These are phyloP conservation scores for Condylura cristata DNA, from an alignment of 2,113 vertebrate genomes.

Conservation along the genomic window DNA sequence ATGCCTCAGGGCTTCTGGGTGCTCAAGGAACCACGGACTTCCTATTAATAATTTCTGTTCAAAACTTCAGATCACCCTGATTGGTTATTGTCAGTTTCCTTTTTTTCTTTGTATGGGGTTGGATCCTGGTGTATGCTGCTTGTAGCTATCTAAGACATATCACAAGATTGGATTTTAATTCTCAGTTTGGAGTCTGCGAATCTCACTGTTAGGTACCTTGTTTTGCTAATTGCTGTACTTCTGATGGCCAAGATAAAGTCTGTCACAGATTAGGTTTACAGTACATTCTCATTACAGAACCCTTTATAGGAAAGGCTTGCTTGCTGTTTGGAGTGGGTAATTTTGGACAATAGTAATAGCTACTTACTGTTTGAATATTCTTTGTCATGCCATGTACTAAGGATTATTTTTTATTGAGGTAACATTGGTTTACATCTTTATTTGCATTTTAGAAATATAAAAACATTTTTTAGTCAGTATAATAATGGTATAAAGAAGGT, in stretches of 20 bases:
- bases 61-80: not conserved
- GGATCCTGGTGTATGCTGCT: not conserved
- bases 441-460: not conserved
- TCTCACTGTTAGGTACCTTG: not conserved
- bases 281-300: not conserved
- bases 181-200: not conserved
- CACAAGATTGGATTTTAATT: conserved; percentile 1
- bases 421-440: too few relatives aligned
- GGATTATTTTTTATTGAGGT: not conserved
- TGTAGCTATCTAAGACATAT: not conserved
- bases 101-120: not conserved
- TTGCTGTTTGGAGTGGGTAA: not conserved
- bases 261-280: not conserved
- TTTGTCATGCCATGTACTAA: not conserved
- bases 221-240: conserved; percentile 15
- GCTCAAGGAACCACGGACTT: not conserved
- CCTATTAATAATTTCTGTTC: not conserved
- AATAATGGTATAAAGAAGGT: not conserved
- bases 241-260: not conserved
- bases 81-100: not conserved
- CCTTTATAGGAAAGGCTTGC: not conserved
- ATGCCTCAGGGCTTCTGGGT: not conserved
- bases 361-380: conserved; percentile 14
- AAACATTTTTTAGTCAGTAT: not conserved
- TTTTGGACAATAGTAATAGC: not conserved